Evolutionary conservation across 2,113 vertebrate genomes (phyloP), one percentile per base, ranked within the genome.

Genomic region (Rhegmatorhina hoffmannsi): DNA sequence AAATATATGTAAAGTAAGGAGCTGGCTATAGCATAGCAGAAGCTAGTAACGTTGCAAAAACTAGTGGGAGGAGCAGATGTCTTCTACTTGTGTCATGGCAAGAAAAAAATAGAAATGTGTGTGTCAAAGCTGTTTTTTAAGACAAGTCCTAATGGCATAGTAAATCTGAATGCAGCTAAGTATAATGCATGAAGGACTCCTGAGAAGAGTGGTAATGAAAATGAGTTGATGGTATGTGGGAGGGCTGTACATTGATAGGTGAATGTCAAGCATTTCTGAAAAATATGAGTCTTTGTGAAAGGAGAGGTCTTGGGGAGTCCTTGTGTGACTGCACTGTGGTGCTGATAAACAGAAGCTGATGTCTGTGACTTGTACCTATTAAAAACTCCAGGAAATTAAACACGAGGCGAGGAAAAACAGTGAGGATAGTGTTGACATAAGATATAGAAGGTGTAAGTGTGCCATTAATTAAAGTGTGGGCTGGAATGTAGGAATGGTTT

Each of bases 331-430:
- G 49, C 6, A 40, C 18, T 0, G 1, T 60, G 56, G 4, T 76
- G 21, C 66, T 40, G 13, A 31, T 72, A 40, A 87, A 38, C 36
- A 55, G 62, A 72, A 70, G 36, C 31, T 68, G 56, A 40, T 74
- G 52, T 89, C 44, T 87, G 4, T 76, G 66, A 40, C 34, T 89
- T 75, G 33, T 79, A 53, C 72, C 34, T 33, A n/a, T 92, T 67
- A 91, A 79, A 87, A 87, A 43, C 31, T 47, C 47, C 14, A 44
- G 87, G 70, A 93, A 91, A 87, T 89, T 82, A 89, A 91, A 63
- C 20, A 24, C 0, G 0, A 34, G 9, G 3, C n/a, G 31, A 92
- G 29, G 24, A 85, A 63, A 40, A 40, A 40, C 40, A 40, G 13
- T 40, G 69, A 60, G 33, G 56, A 44, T 63, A 60, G 8, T 72